Evolutionary conservation across 2,113 vertebrate genomes (phyloP).

Genomic region (Macquaria ambigua): DNA sequence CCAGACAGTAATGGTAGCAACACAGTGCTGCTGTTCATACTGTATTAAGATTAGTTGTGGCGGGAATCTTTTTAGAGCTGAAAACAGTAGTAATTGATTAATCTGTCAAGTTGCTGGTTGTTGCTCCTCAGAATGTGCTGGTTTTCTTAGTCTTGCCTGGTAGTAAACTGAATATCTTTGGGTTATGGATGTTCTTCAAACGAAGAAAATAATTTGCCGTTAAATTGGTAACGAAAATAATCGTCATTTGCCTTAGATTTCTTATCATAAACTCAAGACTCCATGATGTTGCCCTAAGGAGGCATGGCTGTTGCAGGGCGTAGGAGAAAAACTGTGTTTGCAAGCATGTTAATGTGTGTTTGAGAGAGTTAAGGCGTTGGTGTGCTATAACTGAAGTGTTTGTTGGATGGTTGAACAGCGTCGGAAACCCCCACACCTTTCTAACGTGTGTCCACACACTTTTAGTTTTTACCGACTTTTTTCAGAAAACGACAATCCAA

Average conservation of each 20-base stretch:
- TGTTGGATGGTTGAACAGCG: neutral
- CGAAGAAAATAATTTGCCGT: neutral
- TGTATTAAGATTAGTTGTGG: constrained; percentile 16
- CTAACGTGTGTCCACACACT: neutral
- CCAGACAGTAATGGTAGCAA: constrained; percentile 52
- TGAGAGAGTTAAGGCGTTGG: neutral
- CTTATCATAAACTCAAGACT: no score
- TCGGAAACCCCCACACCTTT: neutral
- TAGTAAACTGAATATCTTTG: neutral
- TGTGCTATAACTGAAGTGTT: neutral
- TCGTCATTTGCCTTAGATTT: neutral
- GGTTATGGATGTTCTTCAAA: neutral
- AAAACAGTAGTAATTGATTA: neutral
- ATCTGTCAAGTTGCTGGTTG: neutral
- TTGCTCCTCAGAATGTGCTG: neutral
- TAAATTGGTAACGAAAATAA: neutral
- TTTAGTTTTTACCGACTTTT: neutral
- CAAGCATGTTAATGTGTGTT: neutral
- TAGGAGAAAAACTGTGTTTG: neutral
- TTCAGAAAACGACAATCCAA: no score
- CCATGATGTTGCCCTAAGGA: no score
- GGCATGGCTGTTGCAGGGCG: neutral
- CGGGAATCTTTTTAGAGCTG: neutral
- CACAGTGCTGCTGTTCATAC: constrained; percentile 24
- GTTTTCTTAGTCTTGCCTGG: neutral